Evolutionary conservation across 2,797 vertebrate species (phyloP).

Genomic region (Australoheros facetus): DNA sequence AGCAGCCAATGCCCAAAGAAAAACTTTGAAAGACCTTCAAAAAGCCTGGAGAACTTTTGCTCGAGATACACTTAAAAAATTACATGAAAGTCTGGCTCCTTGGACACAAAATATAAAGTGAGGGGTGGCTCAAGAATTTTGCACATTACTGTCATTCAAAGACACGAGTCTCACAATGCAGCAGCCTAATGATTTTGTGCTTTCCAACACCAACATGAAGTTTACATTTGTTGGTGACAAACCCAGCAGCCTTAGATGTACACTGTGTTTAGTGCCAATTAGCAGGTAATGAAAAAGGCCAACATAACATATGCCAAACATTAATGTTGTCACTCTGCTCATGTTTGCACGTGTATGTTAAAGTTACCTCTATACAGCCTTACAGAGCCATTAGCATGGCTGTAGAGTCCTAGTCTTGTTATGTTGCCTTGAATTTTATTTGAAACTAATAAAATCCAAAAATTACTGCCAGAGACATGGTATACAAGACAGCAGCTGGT

Average conservation of each 20-base stretch:
- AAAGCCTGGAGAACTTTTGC: background rate
- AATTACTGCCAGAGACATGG: background rate
- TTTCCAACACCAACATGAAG: background rate
- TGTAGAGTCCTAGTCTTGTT: background rate
- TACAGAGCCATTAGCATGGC: background rate
- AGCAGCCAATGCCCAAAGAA: background rate
- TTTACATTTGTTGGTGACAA: background rate
- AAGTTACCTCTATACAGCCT: background rate
- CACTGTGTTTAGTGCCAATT: background rate
- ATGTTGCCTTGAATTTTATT: constrained; percentile 9
- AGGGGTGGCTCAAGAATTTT: background rate
- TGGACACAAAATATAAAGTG: background rate
- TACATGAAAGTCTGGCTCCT: background rate
- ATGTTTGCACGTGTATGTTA: background rate
- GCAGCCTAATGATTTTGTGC: too few species aligned
- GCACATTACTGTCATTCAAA: background rate
- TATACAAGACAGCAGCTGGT: constrained; percentile 11
- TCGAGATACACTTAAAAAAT: background rate
- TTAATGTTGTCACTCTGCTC: background rate
- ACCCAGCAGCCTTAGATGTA: background rate
- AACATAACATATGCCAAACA: background rate
- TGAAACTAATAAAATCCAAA: background rate
- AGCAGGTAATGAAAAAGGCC: background rate
- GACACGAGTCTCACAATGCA: background rate
- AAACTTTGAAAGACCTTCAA: background rate